These are phyloP conservation scores for Sipunculus nudus DNA, from an alignment of 2,888 invertebrate genomes.

Conservation along the genomic window DNA sequence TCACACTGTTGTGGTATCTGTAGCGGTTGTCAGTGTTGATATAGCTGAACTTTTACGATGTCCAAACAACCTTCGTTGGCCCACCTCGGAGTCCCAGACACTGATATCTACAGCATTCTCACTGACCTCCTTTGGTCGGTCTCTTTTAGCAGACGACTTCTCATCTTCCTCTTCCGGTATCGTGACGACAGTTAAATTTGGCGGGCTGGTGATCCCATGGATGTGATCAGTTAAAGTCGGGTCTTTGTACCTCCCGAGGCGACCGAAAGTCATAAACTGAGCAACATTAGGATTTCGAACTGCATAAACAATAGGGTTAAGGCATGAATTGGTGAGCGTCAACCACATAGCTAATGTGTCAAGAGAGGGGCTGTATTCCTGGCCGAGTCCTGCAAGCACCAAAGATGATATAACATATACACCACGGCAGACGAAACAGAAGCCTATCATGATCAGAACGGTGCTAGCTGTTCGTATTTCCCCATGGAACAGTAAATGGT, in stretches of 20 bases:
- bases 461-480: conserved; percentile 20
- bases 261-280: conserved; percentile 12
- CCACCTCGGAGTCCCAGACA: too few species aligned
- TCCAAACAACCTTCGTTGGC: too few species aligned
- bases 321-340: conserved; percentile 2
- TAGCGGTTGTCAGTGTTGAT: too few species aligned
- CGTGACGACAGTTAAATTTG: too few species aligned
- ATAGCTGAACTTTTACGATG: too few species aligned
- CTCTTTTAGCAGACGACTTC: too few species aligned
- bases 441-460: conserved; percentile 11
- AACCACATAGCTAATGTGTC: conserved; percentile 1
- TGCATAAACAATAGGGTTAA: conserved; percentile 19
- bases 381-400: neutral
- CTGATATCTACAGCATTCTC: too few species aligned
- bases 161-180: too few species aligned
- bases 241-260: neutral
- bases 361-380: neutral
- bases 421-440: conserved; percentile 1
- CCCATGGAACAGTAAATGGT: conserved; percentile 12
- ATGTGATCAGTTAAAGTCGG: too few species aligned
- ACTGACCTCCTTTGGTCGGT: too few species aligned
- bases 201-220: too few species aligned
- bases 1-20: too few species aligned
- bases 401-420: conserved; percentile 7
- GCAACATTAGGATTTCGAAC: conserved; percentile 17